Evolutionary conservation across 2,797 vertebrate genomes (phyloP).

Genomic region (Arrhamphus sclerolepis): DNA sequence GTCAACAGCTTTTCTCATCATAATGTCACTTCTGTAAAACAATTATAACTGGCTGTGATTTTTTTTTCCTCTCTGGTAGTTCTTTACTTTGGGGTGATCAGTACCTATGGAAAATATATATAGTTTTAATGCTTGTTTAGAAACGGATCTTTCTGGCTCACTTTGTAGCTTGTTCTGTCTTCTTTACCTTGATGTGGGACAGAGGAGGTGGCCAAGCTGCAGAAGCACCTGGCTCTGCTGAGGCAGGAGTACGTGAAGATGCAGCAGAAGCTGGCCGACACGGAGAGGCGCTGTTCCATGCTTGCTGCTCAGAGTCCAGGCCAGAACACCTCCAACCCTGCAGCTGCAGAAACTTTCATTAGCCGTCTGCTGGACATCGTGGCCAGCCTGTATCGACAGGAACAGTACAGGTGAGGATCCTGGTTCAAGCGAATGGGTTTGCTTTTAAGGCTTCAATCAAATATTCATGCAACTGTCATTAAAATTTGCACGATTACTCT

Average conservation of each 20-base stretch:
- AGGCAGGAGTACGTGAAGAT: slow-evolving; percentile 99
- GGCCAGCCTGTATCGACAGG: slow-evolving; percentile 89
- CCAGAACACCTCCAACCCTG: slow-evolving; percentile 68
- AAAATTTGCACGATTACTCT: too few relatives aligned
- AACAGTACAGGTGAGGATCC: slow-evolving; percentile 91
- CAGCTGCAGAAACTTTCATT: slow-evolving; percentile 89
- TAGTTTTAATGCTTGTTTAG: neutral
- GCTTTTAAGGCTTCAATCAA: neutral
- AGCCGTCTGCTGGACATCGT: slow-evolving; percentile 92
- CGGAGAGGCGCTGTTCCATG: slow-evolving; percentile 89
- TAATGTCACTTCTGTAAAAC: too few relatives aligned
- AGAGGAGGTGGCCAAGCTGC: slow-evolving; percentile 99
- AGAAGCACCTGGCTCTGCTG: slow-evolving; percentile 97
- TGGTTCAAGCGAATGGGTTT: neutral
- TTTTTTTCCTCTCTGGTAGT: neutral
- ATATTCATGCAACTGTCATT: neutral
- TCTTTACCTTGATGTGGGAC: slow-evolving; percentile 31
- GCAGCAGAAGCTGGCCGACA: slow-evolving; percentile 96
- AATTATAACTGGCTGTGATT: too few relatives aligned
- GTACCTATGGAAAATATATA: too few relatives aligned
- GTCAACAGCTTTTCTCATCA: too few relatives aligned
- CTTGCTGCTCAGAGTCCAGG: slow-evolving; percentile 86
- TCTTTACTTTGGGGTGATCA: neutral
- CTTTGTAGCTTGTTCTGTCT: slow-evolving; percentile 6
- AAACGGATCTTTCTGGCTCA: slow-evolving; percentile 22